Evolutionary conservation across 2,888 invertebrate genomes (phyloP).

Genomic region (Margaritifera margaritifera): DNA sequence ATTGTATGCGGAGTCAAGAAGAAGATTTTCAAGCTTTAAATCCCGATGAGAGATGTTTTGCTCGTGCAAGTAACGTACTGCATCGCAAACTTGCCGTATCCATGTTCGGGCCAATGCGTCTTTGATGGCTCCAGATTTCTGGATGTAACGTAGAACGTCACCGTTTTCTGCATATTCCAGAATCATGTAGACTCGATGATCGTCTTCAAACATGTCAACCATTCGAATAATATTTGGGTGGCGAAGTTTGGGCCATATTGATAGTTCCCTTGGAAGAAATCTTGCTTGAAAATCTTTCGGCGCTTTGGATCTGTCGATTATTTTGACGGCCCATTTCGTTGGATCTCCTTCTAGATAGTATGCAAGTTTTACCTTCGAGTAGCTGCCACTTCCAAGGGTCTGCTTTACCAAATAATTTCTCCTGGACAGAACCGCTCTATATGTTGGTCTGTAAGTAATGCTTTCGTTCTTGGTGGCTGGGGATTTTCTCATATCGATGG

Average conservation of each 20-base stretch:
- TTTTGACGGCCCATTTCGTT: slow-evolving; percentile 76
- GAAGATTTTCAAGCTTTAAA: slow-evolving; percentile 75
- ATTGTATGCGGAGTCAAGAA: slow-evolving; percentile 72
- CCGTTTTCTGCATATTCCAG: slow-evolving; percentile 73
- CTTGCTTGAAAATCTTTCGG: slow-evolving; percentile 85
- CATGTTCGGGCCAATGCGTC: slow-evolving; percentile 69
- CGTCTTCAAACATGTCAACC: slow-evolving; percentile 84
- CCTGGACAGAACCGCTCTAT: slow-evolving; percentile 67
- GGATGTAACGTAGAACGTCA: slow-evolving; percentile 73
- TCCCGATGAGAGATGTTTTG: slow-evolving; percentile 74
- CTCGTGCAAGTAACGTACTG: slow-evolving; percentile 72
- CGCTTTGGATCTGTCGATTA: slow-evolving; percentile 84
- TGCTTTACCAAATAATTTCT: slow-evolving; percentile 65
- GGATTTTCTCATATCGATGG: slow-evolving; percentile 50
- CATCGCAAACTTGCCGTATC: slow-evolving; percentile 69
- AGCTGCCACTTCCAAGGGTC: slow-evolving; percentile 70
- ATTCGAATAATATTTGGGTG: slow-evolving; percentile 87
- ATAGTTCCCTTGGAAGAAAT: slow-evolving; percentile 87
- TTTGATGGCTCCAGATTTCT: slow-evolving; percentile 71
- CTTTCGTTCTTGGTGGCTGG: slow-evolving; percentile 43
- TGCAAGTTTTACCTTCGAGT: slow-evolving; percentile 83
- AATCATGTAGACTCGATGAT: slow-evolving; percentile 72
- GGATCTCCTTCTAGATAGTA: slow-evolving; percentile 43
- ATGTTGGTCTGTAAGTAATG: slow-evolving; percentile 63
- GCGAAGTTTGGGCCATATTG: slow-evolving; percentile 82